These are phyloP conservation scores for Falco peregrinus DNA, from an alignment of 2,797 vertebrate species.

Conservation along the genomic window DNA sequence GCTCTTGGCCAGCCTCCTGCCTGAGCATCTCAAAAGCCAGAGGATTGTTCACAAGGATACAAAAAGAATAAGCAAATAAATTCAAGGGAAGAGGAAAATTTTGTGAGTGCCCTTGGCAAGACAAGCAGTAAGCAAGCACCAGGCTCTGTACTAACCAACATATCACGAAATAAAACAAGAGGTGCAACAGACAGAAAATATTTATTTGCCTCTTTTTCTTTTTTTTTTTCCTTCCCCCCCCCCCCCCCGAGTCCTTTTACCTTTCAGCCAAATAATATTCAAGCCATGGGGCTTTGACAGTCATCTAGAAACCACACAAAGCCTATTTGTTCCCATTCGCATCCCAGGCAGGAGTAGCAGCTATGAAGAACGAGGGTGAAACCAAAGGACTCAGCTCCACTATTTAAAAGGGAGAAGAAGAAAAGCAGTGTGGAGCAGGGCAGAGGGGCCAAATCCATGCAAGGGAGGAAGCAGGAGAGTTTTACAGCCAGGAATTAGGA, in stretches of 20 bases:
- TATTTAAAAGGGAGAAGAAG: not conserved
- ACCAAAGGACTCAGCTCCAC: not conserved
- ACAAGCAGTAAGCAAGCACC: not conserved
- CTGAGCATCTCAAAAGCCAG: not conserved
- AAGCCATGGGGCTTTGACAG: constrained; percentile 58
- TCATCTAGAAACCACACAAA: constrained; percentile 71
- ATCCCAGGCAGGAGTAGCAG: constrained; percentile 37
- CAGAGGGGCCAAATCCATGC: not conserved
- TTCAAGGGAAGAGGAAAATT: not conserved
- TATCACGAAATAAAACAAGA: constrained; percentile 40
- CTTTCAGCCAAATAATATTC: constrained; percentile 70
- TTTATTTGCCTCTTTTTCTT: not conserved
- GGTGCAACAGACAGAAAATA: constrained; percentile 6
- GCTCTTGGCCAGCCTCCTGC: not conserved
- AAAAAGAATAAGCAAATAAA: not conserved
- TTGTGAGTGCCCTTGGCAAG: not conserved
- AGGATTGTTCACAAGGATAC: not conserved
- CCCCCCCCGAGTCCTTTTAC: constrained; percentile 13
- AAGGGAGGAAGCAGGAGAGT: not conserved
- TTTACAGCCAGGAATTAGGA: not conserved
- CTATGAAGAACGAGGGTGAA: not conserved
- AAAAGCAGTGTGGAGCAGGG: not conserved
- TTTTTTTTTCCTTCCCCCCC: not conserved
- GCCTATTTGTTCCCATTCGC: constrained; percentile 68
- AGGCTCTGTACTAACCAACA: constrained; percentile 6